Evolutionary conservation across 64 coral and sea anemone genomes (phyloP), one percentile per base, ranked within the genome.

Genomic region (Montipora foliosa): DNA sequence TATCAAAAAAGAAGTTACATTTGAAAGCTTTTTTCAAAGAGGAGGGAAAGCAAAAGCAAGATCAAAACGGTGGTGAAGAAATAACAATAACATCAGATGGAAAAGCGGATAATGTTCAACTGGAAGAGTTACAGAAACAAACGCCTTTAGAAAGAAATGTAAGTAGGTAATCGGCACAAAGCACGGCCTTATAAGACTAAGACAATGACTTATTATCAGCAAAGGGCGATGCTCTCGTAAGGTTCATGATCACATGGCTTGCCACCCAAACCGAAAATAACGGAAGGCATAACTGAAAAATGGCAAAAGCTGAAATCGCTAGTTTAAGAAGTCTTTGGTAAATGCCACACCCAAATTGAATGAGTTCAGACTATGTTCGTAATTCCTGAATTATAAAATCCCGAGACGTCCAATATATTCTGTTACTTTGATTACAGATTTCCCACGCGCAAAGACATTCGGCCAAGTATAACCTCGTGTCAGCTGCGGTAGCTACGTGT

Each of bases 401-500:
- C 37, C 37, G 37, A 37, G 37, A 37, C 37, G 37, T 37, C 37
- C 37, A 37, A 37, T 37, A 2, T 49, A 47, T 17, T 17, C 49
- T 4, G 24, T 20, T 49, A 22, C 37, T 62, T 48, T 46, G n/a
- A 29, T 90, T 90, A 1, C 16, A 90, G 89, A 73, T 77, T 76
- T 49, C 50, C 13, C 87, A 79, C 44, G 59, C 22, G 11, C 72
- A 89, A 69, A 76, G 19, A 17, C 52, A 89, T 45, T 77, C 76
- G 8, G 19, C 89, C 19, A 83, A 80, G 67, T 92, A 91, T 15
- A 97, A 87, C 37, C 77, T 97, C 2, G 37, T 97, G 9, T 95
- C 96, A 20, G 96, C 93, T 5, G 96, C 96, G 14, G 93, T 97
- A 16, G 73, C 76, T 21, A 97, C 96, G 47, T 97, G 96, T 85